Conservation (phyloP, 2,888 invertebrate genomes). For the Torymus tubicola region DNA sequence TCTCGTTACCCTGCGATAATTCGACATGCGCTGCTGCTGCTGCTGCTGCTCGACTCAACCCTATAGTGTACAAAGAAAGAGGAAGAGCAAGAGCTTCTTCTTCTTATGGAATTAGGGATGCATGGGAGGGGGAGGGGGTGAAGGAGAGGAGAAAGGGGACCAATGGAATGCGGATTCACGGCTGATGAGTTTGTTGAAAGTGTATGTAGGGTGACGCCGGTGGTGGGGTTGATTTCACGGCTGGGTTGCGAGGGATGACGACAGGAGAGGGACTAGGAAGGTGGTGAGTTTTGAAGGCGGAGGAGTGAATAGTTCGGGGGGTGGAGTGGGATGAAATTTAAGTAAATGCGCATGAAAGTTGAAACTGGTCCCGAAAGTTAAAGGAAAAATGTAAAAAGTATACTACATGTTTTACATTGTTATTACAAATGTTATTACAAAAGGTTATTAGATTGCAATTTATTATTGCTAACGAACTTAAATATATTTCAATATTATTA, state of each 20-base stretch:
- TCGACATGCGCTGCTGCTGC: slow-evolving; percentile 10
- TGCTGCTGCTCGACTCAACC: not conserved
- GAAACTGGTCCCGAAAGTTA: too few relatives aligned
- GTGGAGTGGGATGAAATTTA: too few relatives aligned
- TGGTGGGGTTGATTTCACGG: slow-evolving; percentile 35
- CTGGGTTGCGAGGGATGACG: slow-evolving; percentile 13
- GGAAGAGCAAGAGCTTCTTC: not conserved
- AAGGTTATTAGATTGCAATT: too few relatives aligned
- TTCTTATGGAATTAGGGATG: slow-evolving; percentile 47
- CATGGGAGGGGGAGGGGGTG: not conserved
- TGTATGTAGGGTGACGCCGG: not conserved
- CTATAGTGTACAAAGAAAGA: not conserved
- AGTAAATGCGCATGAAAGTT: too few relatives aligned
- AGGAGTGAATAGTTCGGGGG: too few relatives aligned
- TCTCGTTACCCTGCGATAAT: slow-evolving; percentile 42
- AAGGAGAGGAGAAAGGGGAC: not conserved
- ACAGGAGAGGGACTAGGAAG: too few relatives aligned
- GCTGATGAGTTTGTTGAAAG: slow-evolving; percentile 43
- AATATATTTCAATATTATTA: too few relatives aligned
- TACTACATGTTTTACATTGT: too few relatives aligned
- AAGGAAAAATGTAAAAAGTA: too few relatives aligned
- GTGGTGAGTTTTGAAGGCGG: too few relatives aligned
- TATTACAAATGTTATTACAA: too few relatives aligned
- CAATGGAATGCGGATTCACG: slow-evolving; percentile 35
- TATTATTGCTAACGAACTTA: too few relatives aligned